Evolutionary conservation across 2,888 invertebrate genomes (phyloP), one percentile per base, ranked within the genome.

Genomic region (Microctonus brassicae): DNA sequence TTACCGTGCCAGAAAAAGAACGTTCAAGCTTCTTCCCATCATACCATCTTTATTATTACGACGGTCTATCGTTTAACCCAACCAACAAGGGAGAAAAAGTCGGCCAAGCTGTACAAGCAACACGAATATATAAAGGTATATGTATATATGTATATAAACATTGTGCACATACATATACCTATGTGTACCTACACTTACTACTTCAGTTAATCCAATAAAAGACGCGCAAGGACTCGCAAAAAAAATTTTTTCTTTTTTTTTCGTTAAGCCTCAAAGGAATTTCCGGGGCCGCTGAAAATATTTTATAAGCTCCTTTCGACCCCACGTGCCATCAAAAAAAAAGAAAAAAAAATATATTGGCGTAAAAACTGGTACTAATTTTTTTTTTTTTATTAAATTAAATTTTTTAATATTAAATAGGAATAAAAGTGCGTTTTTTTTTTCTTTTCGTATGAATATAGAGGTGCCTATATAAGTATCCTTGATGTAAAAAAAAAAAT

Each of bases 21-120:
- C 65, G 63, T 73, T 62, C 66, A 70, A 74, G 66, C 69, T 73
- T 52, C 29, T 52, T 58, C 53, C 34, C 68, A 17, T 39, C 39
- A 66, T 68, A 72, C 70, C 73, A 77, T 78, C 78, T 76, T 79
- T 77, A 76, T 79, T 76, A 79, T 79, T 74, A 76, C 69, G 63
- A 39, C 68, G 67, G 71, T 69, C 72, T 69, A 72, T 73, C 76
- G 73, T 74, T 73, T 69, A 71, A 64, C 65, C 17, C 64, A 58
- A 42, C 26, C 39, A 39, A 39, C 39, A n/a, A 5, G 39, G 13
- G 13, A 39, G 39, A 39, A 39, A 36, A 57, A 39, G 68, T 68
- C 20, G 60, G 42, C 60, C 34, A 22, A 34, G 33, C 60, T 47
- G 57, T 42, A 69, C 57, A 39, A 55, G 58, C 61, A 52, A 64